A percentile compares a stretch with the other conserved stretches of the same genome.
phyloP scores from a whole-genome alignment of 2,888 invertebrate species.

The Gonocerus acuteangulatus region DNA sequence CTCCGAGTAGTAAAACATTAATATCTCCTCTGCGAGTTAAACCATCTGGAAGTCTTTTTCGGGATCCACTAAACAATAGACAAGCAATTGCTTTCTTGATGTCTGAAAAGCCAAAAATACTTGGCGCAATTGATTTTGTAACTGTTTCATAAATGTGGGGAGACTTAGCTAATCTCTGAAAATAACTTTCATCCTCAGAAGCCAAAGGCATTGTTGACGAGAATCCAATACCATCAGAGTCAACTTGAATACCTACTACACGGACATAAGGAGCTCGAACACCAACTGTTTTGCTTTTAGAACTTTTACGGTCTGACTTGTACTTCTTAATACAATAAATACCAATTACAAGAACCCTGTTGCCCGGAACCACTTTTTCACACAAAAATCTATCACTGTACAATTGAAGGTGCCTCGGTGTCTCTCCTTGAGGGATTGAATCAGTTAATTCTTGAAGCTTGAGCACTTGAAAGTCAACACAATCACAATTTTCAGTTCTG shows the following conservation, averaged over 20 bases:
- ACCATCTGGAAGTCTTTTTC: slow-evolving; percentile 88
- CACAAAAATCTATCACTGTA: slow-evolving; percentile 88
- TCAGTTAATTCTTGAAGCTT: slow-evolving; percentile 96
- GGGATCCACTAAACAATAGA: slow-evolving; percentile 84
- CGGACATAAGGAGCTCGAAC: slow-evolving; percentile 91
- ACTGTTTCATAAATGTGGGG: slow-evolving; percentile 83
- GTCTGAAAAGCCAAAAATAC: slow-evolving; percentile 87
- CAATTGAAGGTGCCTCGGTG: slow-evolving; percentile 90
- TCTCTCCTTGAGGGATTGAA: slow-evolving; percentile 90
- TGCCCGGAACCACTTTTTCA: slow-evolving; percentile 93
- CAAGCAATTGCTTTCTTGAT: slow-evolving; percentile 96
- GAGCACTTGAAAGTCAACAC: slow-evolving; percentile 93
- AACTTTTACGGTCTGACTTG: slow-evolving; percentile 47
- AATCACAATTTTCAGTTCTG: slow-evolving; percentile 93
- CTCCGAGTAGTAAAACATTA: slow-evolving; percentile 87
- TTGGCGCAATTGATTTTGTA: slow-evolving; percentile 87
- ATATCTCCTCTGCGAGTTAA: slow-evolving; percentile 93
- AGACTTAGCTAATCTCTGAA: slow-evolving; percentile 73
- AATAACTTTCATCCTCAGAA: slow-evolving; percentile 65
- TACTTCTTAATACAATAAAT: slow-evolving; percentile 93
- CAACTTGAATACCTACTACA: slow-evolving; percentile 84
- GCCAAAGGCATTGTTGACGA: slow-evolving; percentile 47
- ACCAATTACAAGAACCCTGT: slow-evolving; percentile 84
- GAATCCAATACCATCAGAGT: slow-evolving; percentile 61
- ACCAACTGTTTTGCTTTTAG: slow-evolving; percentile 47